Evolutionary conservation across 2,888 invertebrate species (phyloP).

Genomic region (Drosophila mulleri): DNA sequence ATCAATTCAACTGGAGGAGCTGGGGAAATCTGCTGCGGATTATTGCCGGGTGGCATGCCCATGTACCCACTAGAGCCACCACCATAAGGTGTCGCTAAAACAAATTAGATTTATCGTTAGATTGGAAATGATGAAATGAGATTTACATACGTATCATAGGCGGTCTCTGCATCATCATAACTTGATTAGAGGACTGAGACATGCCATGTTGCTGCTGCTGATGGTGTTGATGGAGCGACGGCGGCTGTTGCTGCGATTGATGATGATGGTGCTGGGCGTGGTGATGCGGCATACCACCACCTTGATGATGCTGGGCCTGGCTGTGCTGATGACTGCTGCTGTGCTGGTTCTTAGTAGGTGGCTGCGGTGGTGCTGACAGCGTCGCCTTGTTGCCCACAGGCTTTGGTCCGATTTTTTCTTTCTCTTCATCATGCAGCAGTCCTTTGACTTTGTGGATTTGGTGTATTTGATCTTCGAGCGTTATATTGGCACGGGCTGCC

Average conservation of each 20-base stretch:
- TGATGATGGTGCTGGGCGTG: conserved; percentile 68
- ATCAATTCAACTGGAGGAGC: conserved; percentile 86
- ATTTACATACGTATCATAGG: conserved; percentile 84
- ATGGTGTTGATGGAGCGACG: conserved; percentile 55
- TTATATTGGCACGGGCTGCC: conserved; percentile 97
- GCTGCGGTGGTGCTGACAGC: conserved; percentile 83
- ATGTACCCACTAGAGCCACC: conserved; percentile 85
- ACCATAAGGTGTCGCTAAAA: conserved; percentile 85
- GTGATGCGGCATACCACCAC: conserved; percentile 61
- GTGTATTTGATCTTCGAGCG: conserved; percentile 98
- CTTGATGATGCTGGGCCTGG: conserved; percentile 66
- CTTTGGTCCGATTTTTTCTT: conserved; percentile 98
- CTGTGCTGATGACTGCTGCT: conserved; percentile 34
- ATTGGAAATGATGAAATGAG: not conserved
- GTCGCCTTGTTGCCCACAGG: conserved; percentile 86
- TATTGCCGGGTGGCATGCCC: conserved; percentile 81
- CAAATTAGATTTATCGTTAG: not conserved
- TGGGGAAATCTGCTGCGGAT: conserved; percentile 82
- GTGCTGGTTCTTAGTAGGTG: conserved; percentile 62
- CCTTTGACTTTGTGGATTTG: conserved; percentile 98
- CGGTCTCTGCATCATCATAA: conserved; percentile 85
- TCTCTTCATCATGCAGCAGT: conserved; percentile 96
- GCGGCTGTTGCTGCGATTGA: conserved; percentile 50
- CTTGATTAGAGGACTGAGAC: conserved; percentile 79
- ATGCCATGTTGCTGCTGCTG: conserved; percentile 72